phyloP scores from a whole-genome alignment of 2,797 vertebrate genomes.

The Harpagifer antarcticus region DNA sequence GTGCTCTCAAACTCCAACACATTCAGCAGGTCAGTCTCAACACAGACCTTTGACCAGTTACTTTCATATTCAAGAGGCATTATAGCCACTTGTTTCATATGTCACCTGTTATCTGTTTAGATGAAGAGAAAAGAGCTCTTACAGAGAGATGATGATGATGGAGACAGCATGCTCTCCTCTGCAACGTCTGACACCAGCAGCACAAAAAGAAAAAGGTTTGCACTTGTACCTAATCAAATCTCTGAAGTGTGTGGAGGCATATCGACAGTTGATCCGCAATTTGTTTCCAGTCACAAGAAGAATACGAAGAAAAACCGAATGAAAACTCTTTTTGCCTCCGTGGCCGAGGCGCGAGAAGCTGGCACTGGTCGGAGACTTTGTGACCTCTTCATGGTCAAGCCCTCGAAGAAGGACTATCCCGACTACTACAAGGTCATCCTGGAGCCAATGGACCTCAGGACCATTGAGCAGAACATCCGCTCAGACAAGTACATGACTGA shows the following conservation, averaged over 20 bases:
- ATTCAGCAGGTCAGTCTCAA: conserved; percentile 91
- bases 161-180: conserved; percentile 98
- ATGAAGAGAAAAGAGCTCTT: conserved; percentile 96
- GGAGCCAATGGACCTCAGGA: conserved; percentile 98
- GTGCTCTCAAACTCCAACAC: conserved; percentile 96
- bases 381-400: conserved; percentile 98
- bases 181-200: conserved; percentile 94
- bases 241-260: fast-evolving
- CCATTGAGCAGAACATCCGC: conserved; percentile 96
- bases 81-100: background rate
- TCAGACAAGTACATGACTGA: conserved; percentile 93
- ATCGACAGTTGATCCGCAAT: conserved; percentile 8
- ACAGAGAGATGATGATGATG: conserved; percentile 94
- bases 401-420: conserved; percentile 98
- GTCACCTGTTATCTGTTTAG: conserved; percentile 75
- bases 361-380: conserved; percentile 92
- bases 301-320: conserved; percentile 95
- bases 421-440: conserved; percentile 99
- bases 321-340: conserved; percentile 93
- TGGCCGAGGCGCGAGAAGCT: conserved; percentile 92
- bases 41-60: background rate
- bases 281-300: conserved; percentile 90
- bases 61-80: background rate
- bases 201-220: conserved; percentile 95
- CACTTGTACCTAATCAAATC: conserved; percentile 1